Percentiles rank a stretch among this genome's conserved stretches.
phyloP scores from a whole-genome alignment of 1,140 invertebrate genomes.

The Temnothorax longispinosus region DNA sequence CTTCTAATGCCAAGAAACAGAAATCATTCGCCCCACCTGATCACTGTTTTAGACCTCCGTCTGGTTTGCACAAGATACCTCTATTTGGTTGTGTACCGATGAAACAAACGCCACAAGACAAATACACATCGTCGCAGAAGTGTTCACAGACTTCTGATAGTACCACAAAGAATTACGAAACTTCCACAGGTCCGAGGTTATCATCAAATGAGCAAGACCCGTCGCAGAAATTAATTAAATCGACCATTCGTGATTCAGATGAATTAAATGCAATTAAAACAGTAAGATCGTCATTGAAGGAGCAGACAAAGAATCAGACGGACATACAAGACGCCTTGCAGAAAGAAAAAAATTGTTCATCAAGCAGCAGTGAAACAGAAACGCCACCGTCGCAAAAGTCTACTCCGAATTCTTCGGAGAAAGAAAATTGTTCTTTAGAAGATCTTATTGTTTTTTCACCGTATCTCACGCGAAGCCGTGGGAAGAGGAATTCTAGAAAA shows the following conservation, averaged over 20 bases:
- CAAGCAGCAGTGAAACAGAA: not conserved
- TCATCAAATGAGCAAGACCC: slow-evolving; percentile 23
- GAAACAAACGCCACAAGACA: slow-evolving; percentile 47
- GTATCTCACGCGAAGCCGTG: slow-evolving; percentile 79
- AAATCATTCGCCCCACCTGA: slow-evolving; percentile 74
- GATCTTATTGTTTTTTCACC: slow-evolving; percentile 78
- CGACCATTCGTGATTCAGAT: not conserved
- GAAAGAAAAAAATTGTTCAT: not conserved
- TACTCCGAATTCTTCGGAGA: not conserved
- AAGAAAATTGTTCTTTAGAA: not conserved
- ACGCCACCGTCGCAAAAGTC: not conserved
- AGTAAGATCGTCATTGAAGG: not conserved
- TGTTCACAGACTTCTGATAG: not conserved
- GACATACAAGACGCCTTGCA: not conserved
- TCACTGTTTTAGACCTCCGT: slow-evolving; percentile 75
- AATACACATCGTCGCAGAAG: not conserved
- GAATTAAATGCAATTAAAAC: not conserved
- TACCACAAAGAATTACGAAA: not conserved
- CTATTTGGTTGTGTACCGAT: slow-evolving; percentile 70
- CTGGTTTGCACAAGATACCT: slow-evolving; percentile 54
- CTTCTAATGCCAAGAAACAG: not conserved
- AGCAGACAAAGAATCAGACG: not conserved
- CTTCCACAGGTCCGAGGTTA: not conserved
- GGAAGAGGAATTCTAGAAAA: slow-evolving; percentile 84
- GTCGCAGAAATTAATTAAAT: not conserved